Percentiles rank a stretch among this genome's conserved stretches.
phyloP scores from a whole-genome alignment of 1,140 invertebrate species.

The Daktulosphaira vitifoliae region DNA sequence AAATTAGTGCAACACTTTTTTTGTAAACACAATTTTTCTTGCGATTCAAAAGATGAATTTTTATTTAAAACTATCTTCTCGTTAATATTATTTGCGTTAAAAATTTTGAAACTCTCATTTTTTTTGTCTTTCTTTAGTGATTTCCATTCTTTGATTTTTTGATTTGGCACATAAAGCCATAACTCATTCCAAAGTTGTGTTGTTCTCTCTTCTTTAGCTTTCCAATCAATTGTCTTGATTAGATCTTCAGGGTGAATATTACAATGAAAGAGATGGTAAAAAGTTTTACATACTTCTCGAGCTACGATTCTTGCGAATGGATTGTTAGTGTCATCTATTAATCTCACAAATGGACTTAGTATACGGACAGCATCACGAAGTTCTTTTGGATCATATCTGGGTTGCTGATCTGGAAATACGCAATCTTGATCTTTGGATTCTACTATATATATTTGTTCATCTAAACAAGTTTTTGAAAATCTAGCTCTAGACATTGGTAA shows the following conservation, averaged over 20 bases:
- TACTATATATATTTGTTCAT: no score
- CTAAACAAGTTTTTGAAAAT: no score
- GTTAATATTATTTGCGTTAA: no score
- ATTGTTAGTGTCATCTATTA: slow-evolving; percentile 16
- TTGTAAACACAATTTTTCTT: no score
- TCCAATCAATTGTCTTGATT: background rate
- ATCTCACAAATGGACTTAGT: slow-evolving; percentile 6
- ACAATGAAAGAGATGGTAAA: background rate
- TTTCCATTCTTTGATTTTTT: background rate
- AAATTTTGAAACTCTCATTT: no score
- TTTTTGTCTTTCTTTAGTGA: no score
- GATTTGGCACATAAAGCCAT: background rate
- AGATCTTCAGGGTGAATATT: background rate
- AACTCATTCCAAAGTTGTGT: background rate
- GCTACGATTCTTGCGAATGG: slow-evolving; percentile 12
- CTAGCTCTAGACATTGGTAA: no score
- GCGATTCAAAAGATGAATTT: no score
- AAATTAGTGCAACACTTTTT: no score
- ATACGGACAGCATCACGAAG: slow-evolving; percentile 1
- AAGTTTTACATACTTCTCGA: slow-evolving; percentile 7
- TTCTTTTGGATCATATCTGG: slow-evolving; percentile 7
- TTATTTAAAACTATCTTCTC: no score
- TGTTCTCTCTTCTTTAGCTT: background rate
- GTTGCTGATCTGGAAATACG: background rate
- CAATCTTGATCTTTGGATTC: no score